Evolutionary conservation across 2,888 invertebrate genomes (phyloP), one percentile per base, ranked within the genome.

Genomic region (Chesias legatella): DNA sequence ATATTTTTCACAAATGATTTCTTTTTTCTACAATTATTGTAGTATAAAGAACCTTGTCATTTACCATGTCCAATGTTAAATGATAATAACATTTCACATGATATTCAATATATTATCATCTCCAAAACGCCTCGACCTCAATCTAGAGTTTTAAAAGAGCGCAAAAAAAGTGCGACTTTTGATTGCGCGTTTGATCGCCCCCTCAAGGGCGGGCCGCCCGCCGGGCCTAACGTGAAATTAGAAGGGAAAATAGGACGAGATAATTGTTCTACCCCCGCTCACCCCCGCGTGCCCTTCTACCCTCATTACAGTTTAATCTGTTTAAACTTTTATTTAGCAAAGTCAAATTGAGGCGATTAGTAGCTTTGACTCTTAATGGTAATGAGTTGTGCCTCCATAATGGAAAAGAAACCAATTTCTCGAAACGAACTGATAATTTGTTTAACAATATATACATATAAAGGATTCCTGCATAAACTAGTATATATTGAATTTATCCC

Each of bases 311-410:
- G 76, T 80, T 84, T 83, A 83, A 84, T 85, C 83, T 79, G 76
- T 81, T 79, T 81, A 79, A 81, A 85, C 79, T 86, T 85, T 85
- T 85, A 83, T 84, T 84, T 83, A 82, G 71, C 76, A 73, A 66
- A 71, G 70, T 68, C 57, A 73, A 82, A 82, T 81, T 80, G 74
- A 63, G 64, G 65, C 68, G 77, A 83, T 84, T 83, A 82, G 70
- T 69, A 63, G 67, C 61, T 63, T 55, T 59, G 66, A 66, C 61
- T 65, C 64, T 66, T 56, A 53, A 54, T 48, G 53, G 50, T 61
- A 69, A 63, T 62, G 56, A 54, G 53, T 54, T 43, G 40, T 32
- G 35, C 29, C 25, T 33, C 22, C 11, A 10, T 36, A 40, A 40
- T 40, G 32, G n/a, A 44, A 37, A 36, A 32, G 11, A 7, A 45